Evolutionary conservation across 2,888 invertebrate genomes (phyloP), one percentile per base, ranked within the genome.

Genomic region (Chalcosyrphus nemorum): DNA sequence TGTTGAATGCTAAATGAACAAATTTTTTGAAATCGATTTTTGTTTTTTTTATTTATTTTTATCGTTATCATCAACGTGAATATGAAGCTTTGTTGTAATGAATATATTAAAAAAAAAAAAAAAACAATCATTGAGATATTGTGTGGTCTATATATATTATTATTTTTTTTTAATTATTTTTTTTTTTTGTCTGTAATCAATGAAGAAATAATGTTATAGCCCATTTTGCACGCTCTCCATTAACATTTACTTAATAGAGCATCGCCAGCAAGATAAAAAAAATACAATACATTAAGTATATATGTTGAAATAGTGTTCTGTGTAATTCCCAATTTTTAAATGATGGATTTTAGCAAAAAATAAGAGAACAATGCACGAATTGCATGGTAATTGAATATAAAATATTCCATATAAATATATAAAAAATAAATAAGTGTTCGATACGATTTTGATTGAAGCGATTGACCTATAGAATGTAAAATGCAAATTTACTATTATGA

Each of bases 141-240:
- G 84, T 84, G 84, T 84, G 84, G 74, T 80, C 80, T 80, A 80
- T 74, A 82, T 41, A 81, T 59, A 35, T n/a, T n/a, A n/a, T n/a
- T 47, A 19, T 70, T 52, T 65, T 59, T 45, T 76, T 45, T 15
- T 61, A 52, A n/a, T n/a, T n/a, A n/a, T n/a, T n/a, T 17, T 38
- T 50, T 70, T 41, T 65, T 76, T 70, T 80, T 84, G 56, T 70
- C 68, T 70, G 77, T 82, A 63, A 66, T 66, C 59, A 72, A 82
- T 74, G 78, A 74, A 75, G 84, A 75, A 80, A 71, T 45, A 80
- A 70, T 84, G 75, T 84, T 70, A 68, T 74, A 78, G 80, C 80
- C 78, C 63, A 84, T 84, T 84, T 84, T 84, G 84, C 84, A 84
- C 84, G 84, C 68, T 80, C 78, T 84, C 84, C 84, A 80, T 80